A percentile compares a stretch with the other conserved stretches of the same genome.
phyloP scores from a whole-genome alignment of 2,797 vertebrate genomes.

The Acanthiza pusilla region DNA sequence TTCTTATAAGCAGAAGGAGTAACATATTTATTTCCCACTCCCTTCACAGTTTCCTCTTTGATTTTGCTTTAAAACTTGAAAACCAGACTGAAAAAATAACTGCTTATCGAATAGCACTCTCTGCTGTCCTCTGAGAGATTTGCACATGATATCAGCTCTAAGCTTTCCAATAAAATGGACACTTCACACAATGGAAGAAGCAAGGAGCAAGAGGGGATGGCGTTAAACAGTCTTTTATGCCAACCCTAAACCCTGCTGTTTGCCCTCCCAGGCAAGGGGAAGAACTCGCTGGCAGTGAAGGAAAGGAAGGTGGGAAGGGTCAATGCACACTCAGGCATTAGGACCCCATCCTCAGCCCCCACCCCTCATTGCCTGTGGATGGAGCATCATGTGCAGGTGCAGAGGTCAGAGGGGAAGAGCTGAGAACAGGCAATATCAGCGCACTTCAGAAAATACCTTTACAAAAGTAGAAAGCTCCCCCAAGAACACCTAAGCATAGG shows the following conservation, averaged over 20 bases:
- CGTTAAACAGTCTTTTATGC: not conserved
- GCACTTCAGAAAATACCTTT: not conserved
- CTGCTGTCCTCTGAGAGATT: constrained; percentile 33
- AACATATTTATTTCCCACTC: not conserved
- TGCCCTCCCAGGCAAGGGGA: not conserved
- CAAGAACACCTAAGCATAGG: not conserved
- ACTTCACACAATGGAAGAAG: not conserved
- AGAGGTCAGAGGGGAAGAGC: not conserved
- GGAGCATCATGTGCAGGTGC: not conserved
- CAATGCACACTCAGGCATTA: no score
- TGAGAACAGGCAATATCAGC: not conserved
- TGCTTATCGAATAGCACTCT: constrained; percentile 48
- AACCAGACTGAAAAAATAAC: not conserved
- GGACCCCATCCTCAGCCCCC: not conserved
- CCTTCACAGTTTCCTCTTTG: accelerated
- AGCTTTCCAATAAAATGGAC: not conserved
- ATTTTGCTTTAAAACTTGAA: not conserved
- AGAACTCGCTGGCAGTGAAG: not conserved
- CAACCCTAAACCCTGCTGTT: not conserved
- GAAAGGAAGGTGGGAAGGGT: not conserved
- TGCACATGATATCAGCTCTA: not conserved
- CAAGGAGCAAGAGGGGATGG: not conserved
- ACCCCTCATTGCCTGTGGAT: not conserved
- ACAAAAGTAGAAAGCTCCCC: accelerated
- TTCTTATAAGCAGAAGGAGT: not conserved